Evolutionary conservation across 2,888 invertebrate genomes (phyloP), one percentile per base, ranked within the genome.

Genomic region (Drosophila pegasa): DNA sequence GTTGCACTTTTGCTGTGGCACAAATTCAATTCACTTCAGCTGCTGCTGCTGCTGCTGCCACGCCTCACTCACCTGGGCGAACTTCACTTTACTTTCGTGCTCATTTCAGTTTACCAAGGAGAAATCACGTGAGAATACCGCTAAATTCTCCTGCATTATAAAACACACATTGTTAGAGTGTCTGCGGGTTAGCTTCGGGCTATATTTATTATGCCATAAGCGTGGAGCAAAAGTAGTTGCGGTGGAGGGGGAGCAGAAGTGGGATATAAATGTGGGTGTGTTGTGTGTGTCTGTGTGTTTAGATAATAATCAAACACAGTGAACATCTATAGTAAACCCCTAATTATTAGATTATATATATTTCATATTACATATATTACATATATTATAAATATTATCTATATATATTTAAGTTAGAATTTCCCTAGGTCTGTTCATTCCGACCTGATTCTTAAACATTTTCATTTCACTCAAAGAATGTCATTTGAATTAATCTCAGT

Each of bases 111-210:
- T 60, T 38, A 33, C 37, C 67, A 58, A 38, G 59, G 67, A 54
- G 70, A 80, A 78, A 78, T 59, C 66, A 56, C 70, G 67, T 54
- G 60, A 67, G 76, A 76, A 67, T 76, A 52, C 66, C 77, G 40
- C 68, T 61, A 61, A 78, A 76, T 78, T 78, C 69, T 81, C 71
- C 75, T 57, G 45, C 68, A 73, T 75, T 61, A 64, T 70, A 71
- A 72, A 22, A 47, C 45, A 52, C 45, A 52, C 35, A 58, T 73
- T 61, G 18, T 58, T 41, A 4, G 7, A 12, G 20, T 12, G 18
- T 38, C 66, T 66, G 61, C 57, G 50, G 54, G 63, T 47, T n/a
- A 45, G 22, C 52, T 25, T 47, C 51, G 33, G 56, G 41, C 51
- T 67, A 52, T 31, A 33, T 48, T 40, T 22, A 47, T 40, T 62